These are phyloP conservation scores for Zygothrica quintamaculata DNA, from an alignment of 2,888 invertebrate genomes.

Conservation along the genomic window DNA sequence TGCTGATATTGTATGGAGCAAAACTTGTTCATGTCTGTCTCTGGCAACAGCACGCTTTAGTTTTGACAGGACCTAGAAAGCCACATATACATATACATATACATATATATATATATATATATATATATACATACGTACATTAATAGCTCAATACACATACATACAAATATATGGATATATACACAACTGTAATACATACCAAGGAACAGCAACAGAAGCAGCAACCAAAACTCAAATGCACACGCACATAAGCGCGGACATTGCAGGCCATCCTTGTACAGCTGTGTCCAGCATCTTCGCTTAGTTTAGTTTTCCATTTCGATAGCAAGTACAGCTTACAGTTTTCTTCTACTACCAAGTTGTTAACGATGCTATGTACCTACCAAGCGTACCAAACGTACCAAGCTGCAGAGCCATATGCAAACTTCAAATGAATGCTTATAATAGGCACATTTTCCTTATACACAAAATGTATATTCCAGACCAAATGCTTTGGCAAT, in stretches of 20 bases:
- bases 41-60: constrained; percentile 73
- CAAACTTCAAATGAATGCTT: background rate
- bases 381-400: constrained; percentile 2
- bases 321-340: constrained; percentile 24
- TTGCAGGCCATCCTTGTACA: constrained; percentile 41
- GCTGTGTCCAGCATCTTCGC: constrained; percentile 62
- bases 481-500: too few species aligned
- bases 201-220: too few species aligned
- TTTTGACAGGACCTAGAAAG: constrained; percentile 70
- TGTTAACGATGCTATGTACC: constrained; percentile 52
- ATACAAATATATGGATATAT: constrained; percentile 20
- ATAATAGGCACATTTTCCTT: background rate
- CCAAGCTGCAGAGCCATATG: constrained; percentile 7
- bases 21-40: constrained; percentile 74
- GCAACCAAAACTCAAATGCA: constrained; percentile 50
- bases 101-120: constrained; percentile 26
- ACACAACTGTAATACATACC: constrained; percentile 30
- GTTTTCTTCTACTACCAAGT: constrained; percentile 22
- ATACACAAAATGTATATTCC: background rate
- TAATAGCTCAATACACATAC: constrained; percentile 36
- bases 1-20: constrained; percentile 77
- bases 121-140: constrained; percentile 23
- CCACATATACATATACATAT: constrained; percentile 1
- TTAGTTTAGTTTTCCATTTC: constrained; percentile 44
- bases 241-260: constrained; percentile 52